Base-by-base conservation (phyloP, 1,140 invertebrate species). In the Drosophila burlai region DNA sequence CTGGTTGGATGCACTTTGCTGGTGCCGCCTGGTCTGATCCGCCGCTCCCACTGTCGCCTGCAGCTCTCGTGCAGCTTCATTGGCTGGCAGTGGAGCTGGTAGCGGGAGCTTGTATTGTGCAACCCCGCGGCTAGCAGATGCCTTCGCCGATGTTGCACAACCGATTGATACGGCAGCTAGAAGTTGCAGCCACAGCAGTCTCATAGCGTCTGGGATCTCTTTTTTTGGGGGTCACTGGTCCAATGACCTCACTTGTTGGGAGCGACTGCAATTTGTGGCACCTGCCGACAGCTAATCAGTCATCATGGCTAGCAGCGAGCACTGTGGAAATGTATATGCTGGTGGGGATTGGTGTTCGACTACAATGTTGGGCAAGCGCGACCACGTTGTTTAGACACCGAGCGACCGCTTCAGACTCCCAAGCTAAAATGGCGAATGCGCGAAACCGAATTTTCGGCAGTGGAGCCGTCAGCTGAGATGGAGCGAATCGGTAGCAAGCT, bases 21-120 rank as follows among this genome's bases (percentile, higher is more conserved):
- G 65, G 4, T 29, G 18, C 26, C 36, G 68, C 36, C 13, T 68
- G 38, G 59, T 6, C 38, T 71, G 76, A 49, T 79, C 47, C 42
- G 42, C 47, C 42, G 42, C 36, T 43, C 38, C 76, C 47, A 16
- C 57, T 47, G 36, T 52, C 31, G 49, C 40, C 46, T 59, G 61
- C 34, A 40, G 52, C 45, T 45, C 26, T 65, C 62, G 50, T 26
- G 57, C 54, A 55, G 76, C 60, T 34, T 72, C 60, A 38, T 61
- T 59, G 55, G 38, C 54, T 52, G 75, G 50, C 57, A 40, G 9
- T 52, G 61, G 68, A 59, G 76, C 60, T 47, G 69, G 71, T 45
- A 67, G 68, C 31, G 83, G 84, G 55, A 89, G 68, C 49, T 62
- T 89, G 38, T 89, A 87, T 87, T 87, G 84, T 84, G 77, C 77